Percentiles rank a stretch among this genome's conserved stretches.
Conservation (phyloP, 2,888 invertebrate genomes). For the Sarcophaga variegata region DNA sequence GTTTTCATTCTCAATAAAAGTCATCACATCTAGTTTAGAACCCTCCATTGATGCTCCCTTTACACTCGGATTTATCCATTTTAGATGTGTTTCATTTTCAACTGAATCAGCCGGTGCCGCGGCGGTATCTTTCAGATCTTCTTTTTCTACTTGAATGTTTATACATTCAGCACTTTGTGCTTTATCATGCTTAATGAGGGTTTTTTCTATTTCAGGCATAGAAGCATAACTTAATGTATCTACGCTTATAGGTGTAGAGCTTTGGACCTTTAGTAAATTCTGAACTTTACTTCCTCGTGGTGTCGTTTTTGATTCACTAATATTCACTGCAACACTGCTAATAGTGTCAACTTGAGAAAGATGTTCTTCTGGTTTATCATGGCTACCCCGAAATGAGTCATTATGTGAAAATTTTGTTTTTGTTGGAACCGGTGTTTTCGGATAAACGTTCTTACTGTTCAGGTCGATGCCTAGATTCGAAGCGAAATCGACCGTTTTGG, state of each 20-base stretch:
- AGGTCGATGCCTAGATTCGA: constrained; percentile 59
- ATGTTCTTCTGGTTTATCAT: constrained; percentile 1
- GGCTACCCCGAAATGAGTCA: constrained; percentile 46
- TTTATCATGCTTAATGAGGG: neutral
- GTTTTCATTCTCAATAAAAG: neutral
- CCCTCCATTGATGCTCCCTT: constrained; percentile 55
- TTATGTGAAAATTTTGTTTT: constrained; percentile 69
- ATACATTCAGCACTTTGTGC: neutral
- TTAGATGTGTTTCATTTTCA: constrained; percentile 77
- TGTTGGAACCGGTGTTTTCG: constrained; percentile 74
- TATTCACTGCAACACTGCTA: neutral
- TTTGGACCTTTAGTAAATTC: constrained; percentile 39
- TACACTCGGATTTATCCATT: constrained; percentile 82
- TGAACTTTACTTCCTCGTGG: neutral
- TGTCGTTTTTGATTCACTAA: constrained; percentile 9
- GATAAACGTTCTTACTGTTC: constrained; percentile 72
- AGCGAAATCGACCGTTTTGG: constrained; percentile 73
- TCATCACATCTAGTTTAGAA: constrained; percentile 71
- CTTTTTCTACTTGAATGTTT: neutral
- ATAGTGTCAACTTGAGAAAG: neutral
- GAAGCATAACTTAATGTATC: neutral
- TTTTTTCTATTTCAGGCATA: constrained; percentile 8
- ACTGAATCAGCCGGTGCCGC: too few relatives aligned
- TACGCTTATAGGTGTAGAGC: constrained; percentile 55
- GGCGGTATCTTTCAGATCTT: neutral